A percentile compares a stretch with the other conserved stretches of the same genome.
Evolutionary conservation across 1,140 invertebrate genomes (phyloP).

Genomic region (Drosophila arizonae): DNA sequence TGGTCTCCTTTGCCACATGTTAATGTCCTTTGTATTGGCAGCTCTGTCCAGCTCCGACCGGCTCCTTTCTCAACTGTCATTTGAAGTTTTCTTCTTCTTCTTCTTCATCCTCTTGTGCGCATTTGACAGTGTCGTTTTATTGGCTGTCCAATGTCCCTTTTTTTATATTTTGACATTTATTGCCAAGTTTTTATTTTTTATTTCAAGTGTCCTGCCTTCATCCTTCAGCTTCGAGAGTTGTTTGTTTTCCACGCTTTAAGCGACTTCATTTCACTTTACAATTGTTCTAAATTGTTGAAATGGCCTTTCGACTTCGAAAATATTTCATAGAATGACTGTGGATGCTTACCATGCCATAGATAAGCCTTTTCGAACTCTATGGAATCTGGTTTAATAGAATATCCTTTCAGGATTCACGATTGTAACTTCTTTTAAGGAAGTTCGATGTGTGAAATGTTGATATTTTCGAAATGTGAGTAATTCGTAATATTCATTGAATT

Average conservation of each 20-base stretch:
- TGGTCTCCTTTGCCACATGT: conserved; percentile 32
- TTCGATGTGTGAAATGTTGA: too few species aligned
- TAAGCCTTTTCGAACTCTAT: too few species aligned
- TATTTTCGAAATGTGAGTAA: too few species aligned
- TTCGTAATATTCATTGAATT: too few species aligned
- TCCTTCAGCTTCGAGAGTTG: conserved; percentile 12
- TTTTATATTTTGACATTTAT: conserved; percentile 48
- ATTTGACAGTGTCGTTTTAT: conserved; percentile 52
- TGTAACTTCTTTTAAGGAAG: too few species aligned
- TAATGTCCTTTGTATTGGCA: conserved; percentile 46
- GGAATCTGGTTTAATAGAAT: too few species aligned
- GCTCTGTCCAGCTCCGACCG: background rate
- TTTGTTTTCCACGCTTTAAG: conserved; percentile 37
- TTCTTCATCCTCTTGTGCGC: background rate
- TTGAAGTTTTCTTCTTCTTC: conserved; percentile 32
- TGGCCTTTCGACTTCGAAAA: background rate
- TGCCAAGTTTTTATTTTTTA: conserved; percentile 34
- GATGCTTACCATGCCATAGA: too few species aligned
- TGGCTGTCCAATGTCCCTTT: conserved; percentile 27
- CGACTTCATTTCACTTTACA: conserved; percentile 14
- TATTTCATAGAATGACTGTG: background rate
- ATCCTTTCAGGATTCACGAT: too few species aligned
- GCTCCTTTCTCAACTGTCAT: conserved; percentile 42
- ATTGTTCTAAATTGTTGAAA: background rate
- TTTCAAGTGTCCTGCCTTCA: conserved; percentile 12